Percentiles rank a stretch among this genome's conserved stretches.
Conservation (phyloP, 2,888 invertebrate genomes). For the Holacanthella duospinosa region DNA sequence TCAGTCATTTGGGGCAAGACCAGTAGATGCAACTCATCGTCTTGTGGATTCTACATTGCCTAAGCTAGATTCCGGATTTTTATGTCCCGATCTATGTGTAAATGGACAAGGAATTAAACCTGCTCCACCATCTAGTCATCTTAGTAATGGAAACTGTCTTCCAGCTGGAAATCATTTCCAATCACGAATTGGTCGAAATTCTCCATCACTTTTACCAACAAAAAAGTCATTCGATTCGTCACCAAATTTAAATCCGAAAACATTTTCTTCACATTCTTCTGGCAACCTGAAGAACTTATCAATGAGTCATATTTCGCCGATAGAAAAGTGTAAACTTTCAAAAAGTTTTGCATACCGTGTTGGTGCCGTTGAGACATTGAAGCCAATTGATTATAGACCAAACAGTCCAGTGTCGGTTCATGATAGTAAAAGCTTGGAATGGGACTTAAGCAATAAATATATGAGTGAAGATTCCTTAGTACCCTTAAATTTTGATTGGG, state of each 20-base stretch:
- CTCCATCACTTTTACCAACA: background rate
- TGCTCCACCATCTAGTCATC: background rate
- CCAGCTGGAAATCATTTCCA: background rate
- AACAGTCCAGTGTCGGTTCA: background rate
- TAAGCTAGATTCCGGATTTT: background rate
- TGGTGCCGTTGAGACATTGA: background rate
- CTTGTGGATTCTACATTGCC: background rate
- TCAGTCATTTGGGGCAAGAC: background rate
- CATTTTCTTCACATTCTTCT: background rate
- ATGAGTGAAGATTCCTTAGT: background rate
- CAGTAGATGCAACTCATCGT: background rate
- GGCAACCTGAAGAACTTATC: background rate
- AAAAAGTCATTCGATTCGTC: too few species aligned
- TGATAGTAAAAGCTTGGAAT: background rate
- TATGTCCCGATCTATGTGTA: background rate
- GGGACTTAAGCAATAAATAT: too few species aligned
- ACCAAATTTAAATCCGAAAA: background rate
- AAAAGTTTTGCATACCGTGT: background rate
- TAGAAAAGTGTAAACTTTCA: background rate
- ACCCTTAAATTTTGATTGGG: background rate
- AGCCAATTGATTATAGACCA: background rate
- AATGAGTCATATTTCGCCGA: background rate
- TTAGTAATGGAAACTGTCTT: background rate
- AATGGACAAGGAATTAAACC: background rate
- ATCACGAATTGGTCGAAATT: background rate